Percentiles rank a stretch among this genome's conserved stretches.
phyloP scores from a whole-genome alignment of 2,888 invertebrate species.

The Apamea crenata region DNA sequence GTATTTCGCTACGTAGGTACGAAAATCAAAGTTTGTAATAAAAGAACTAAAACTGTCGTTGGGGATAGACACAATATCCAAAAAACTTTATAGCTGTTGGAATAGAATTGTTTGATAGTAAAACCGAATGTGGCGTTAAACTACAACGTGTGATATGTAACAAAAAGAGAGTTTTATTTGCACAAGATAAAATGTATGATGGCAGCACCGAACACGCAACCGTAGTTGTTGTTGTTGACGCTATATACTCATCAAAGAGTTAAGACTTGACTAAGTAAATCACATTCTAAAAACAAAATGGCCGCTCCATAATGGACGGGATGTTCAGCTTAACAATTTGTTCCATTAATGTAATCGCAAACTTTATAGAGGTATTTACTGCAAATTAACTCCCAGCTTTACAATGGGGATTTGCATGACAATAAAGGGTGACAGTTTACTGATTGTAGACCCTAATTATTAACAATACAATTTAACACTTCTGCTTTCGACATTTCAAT shows the following conservation, averaged over 20 bases:
- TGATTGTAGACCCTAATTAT: conserved; percentile 76
- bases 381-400: conserved; percentile 77
- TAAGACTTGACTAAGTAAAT: conserved; percentile 55
- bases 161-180: conserved; percentile 42
- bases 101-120: conserved; percentile 46
- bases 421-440: conserved; percentile 76
- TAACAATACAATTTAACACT: conserved; percentile 71
- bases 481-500: conserved; percentile 62
- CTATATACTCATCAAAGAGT: conserved; percentile 33
- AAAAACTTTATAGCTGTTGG: conserved; percentile 45
- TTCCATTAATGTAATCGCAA: conserved; percentile 75
- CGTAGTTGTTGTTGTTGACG: conserved; percentile 2
- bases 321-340: conserved; percentile 75
- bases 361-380: conserved; percentile 77
- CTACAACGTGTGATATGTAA: conserved; percentile 41
- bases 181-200: conserved; percentile 20
- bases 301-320: conserved; percentile 54
- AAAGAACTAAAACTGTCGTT: conserved; percentile 44
- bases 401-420: conserved; percentile 81
- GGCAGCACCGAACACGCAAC: neutral
- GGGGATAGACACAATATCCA: conserved; percentile 35
- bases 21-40: conserved; percentile 48
- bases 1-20: conserved; percentile 46
- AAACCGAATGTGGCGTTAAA: conserved; percentile 45
- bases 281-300: conserved; percentile 62